Conservation (phyloP, 2,113 vertebrate genomes). For the Himantopus leucocephalus region DNA sequence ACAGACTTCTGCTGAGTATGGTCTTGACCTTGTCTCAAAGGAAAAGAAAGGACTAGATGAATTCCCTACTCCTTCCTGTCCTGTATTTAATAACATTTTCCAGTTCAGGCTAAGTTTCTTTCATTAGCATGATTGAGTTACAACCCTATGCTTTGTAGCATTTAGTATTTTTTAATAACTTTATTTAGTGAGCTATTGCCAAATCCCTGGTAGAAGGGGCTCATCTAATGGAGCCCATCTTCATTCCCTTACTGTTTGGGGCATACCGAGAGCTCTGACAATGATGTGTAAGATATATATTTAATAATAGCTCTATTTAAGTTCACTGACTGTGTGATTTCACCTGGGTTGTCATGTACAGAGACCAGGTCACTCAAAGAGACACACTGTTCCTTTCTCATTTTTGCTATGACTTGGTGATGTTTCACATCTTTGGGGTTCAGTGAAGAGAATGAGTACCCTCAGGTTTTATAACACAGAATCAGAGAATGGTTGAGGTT, state of each 20-base stretch:
- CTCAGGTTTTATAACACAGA: background rate
- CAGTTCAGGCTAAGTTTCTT: background rate
- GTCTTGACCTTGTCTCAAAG: background rate
- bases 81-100: background rate
- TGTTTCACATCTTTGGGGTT: background rate
- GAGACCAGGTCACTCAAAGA: background rate
- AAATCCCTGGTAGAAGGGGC: background rate
- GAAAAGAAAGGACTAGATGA: background rate
- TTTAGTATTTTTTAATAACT: background rate
- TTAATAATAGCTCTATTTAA: background rate
- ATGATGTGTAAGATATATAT: background rate
- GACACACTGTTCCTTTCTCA: background rate
- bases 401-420: background rate
- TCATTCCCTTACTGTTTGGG: background rate
- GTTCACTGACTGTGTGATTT: background rate
- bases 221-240: background rate
- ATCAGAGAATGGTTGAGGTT: background rate
- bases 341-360: background rate
- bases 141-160: background rate
- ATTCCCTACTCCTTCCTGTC: background rate
- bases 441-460: background rate
- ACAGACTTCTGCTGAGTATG: background rate
- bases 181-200: background rate
- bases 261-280: background rate
- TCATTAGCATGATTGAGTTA: background rate